Conservation (phyloP, 53 echinoderm and acorn worm genomes). For the Holothuria leucospilota region DNA sequence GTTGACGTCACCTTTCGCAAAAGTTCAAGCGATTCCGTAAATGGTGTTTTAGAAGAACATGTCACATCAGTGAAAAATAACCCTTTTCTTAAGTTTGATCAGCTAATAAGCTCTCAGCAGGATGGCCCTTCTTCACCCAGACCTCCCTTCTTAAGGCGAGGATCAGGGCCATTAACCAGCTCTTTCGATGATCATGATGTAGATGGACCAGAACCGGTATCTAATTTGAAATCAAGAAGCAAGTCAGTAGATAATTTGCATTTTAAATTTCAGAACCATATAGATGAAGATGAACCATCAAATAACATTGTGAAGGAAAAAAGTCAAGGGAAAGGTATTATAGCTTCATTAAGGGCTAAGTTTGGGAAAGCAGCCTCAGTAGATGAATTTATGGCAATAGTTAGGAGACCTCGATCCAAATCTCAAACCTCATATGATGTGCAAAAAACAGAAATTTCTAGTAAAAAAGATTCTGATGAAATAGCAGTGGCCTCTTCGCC, state of each 20-base stretch:
- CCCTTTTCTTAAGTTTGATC: constrained; percentile 84
- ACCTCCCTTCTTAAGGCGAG: not conserved
- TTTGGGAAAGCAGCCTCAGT: constrained; percentile 46
- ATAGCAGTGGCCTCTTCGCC: too few relatives aligned
- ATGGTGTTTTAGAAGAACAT: constrained; percentile 96
- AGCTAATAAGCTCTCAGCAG: not conserved
- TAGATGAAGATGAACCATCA: not conserved
- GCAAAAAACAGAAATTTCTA: not conserved
- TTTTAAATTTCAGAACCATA: not conserved
- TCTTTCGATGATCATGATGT: not conserved
- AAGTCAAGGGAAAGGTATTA: constrained; percentile 6
- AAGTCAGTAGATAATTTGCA: constrained; percentile 33
- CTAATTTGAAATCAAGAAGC: constrained; percentile 19
- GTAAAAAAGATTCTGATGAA: too few relatives aligned
- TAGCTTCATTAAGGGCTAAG: constrained; percentile 4
- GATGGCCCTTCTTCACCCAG: not conserved
- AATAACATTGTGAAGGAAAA: not conserved
- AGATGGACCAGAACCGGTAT: not conserved
- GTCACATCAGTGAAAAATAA: constrained; percentile 82
- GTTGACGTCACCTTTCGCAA: not conserved
- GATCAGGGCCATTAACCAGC: not conserved
- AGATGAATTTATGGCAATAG: constrained; percentile 27
- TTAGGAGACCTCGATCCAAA: constrained; percentile 22
- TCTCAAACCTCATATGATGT: constrained; percentile 28
- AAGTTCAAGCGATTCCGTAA: not conserved